Conservation (phyloP, 2,797 vertebrate genomes). For the Pseudomugil gertrudae region DNA sequence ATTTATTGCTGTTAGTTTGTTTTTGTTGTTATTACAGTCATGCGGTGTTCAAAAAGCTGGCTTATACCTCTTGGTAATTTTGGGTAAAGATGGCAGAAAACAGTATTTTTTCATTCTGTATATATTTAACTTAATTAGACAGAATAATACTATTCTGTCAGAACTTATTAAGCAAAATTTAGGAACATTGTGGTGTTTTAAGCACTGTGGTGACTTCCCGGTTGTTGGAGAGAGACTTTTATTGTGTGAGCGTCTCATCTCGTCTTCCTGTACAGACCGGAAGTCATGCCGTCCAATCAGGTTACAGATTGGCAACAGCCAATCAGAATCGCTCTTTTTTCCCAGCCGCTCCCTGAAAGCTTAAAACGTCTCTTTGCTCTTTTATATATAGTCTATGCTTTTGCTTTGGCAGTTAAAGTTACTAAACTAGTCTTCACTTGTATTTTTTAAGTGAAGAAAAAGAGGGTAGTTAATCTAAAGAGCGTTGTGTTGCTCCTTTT, state of each 20-base stretch:
- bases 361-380: accelerated
- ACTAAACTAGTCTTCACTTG: accelerated
- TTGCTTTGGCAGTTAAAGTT: accelerated
- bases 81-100: too few relatives aligned
- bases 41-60: background rate
- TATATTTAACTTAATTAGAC: too few relatives aligned
- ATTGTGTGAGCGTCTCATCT: conserved; percentile 25
- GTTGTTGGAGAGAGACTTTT: conserved; percentile 11
- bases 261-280: conserved; percentile 17
- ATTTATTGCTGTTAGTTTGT: background rate
- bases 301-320: background rate
- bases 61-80: background rate
- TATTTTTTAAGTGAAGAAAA: background rate
- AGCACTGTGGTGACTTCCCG: background rate
- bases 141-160: too few relatives aligned
- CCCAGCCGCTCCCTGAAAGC: conserved; percentile 21
- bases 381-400: too few relatives aligned
- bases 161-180: too few relatives aligned
- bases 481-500: conserved; percentile 5
- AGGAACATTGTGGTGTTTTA: background rate
- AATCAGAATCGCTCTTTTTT: conserved; percentile 18
- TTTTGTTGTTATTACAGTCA: background rate
- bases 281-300: conserved; percentile 44
- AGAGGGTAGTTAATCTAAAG: background rate
- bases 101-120: too few relatives aligned